Conservation (phyloP, 37 sponge, comb jelly and placozoan genomes). For the Mnemiopsis leidyi region DNA sequence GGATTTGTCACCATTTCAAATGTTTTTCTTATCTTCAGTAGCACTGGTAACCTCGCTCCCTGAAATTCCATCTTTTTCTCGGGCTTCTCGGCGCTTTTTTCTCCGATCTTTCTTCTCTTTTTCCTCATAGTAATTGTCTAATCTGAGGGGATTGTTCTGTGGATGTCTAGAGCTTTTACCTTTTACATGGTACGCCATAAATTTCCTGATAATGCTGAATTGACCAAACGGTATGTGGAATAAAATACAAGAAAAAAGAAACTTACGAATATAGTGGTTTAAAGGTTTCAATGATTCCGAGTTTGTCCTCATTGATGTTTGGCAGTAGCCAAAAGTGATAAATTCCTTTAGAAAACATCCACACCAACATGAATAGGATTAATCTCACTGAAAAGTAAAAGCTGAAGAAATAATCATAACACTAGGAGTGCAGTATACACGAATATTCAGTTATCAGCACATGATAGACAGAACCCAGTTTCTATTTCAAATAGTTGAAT, state of each 20-base stretch:
- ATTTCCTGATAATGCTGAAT: no score
- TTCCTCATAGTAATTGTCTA: constrained; percentile 35
- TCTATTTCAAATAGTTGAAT: no score
- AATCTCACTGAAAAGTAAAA: constrained; percentile 28
- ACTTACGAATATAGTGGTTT: constrained; percentile 63
- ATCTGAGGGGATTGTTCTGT: background rate
- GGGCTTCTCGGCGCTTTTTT: constrained; percentile 30
- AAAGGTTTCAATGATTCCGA: constrained; percentile 57
- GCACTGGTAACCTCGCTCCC: constrained; percentile 52
- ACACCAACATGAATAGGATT: constrained; percentile 37
- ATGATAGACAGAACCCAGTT: no score
- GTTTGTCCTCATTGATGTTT: constrained; percentile 64
- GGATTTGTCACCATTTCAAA: no score
- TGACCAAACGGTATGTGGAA: no score
- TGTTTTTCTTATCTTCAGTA: constrained; percentile 15
- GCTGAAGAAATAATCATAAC: no score
- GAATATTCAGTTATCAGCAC: no score
- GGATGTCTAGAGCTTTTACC: background rate
- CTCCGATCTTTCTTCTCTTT: constrained; percentile 25
- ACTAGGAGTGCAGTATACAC: no score
- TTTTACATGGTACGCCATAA: no score
- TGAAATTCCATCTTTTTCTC: background rate
- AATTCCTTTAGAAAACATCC: constrained; percentile 23
- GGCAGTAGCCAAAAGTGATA: constrained; percentile 60
- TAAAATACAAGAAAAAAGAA: no score